Evolutionary conservation across 2,888 invertebrate species (phyloP), one percentile per base, ranked within the genome.

Genomic region (Apoda limacodes): DNA sequence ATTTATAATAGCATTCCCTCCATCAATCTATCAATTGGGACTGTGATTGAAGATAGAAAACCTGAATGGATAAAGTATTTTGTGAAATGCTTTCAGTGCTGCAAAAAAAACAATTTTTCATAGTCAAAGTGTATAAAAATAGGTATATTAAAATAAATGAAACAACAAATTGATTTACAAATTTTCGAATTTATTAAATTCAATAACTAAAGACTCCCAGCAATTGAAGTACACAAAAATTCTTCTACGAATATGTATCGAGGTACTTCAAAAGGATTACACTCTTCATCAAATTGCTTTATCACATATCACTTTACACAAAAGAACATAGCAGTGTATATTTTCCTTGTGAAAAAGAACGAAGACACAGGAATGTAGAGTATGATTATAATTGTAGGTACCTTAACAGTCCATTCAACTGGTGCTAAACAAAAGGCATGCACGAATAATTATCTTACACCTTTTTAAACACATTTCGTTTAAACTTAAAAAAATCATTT

Each of bases 121-220:
- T n/a, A n/a, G n/a, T n/a, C n/a, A n/a, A n/a, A n/a, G n/a, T n/a
- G n/a, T n/a, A n/a, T n/a, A n/a, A n/a, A n/a, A n/a, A 25, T 25
- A 34, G 22, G 29, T 33, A 29, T 29, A n/a, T n/a, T n/a, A 39
- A 17, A 33, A 34, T 34, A 60, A 71, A 67, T 64, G 53, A 75
- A 70, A 74, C 56, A 42, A 55, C 28, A 24, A 10, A 14, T n/a
- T n/a, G 32, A 29, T 42, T 43, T 57, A 64, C 43, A 50, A 54
- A 59, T 65, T 68, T 60, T 71, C 60, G 78, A 80, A 78, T 80
- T 80, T 78, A 80, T 78, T 80, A 72, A 76, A 75, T 80, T 80
- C 78, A 75, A 75, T 78, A 69, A 68, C 74, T 64, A 60, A 61
- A 43, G 60, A 70, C 74, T 74, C 70, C 71, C 65, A 71, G 69